A percentile compares a stretch with the other conserved stretches of the same genome.
These are phyloP conservation scores for Cephus rjabovi DNA, from an alignment of 2,888 invertebrate genomes.

Conservation along the genomic window DNA sequence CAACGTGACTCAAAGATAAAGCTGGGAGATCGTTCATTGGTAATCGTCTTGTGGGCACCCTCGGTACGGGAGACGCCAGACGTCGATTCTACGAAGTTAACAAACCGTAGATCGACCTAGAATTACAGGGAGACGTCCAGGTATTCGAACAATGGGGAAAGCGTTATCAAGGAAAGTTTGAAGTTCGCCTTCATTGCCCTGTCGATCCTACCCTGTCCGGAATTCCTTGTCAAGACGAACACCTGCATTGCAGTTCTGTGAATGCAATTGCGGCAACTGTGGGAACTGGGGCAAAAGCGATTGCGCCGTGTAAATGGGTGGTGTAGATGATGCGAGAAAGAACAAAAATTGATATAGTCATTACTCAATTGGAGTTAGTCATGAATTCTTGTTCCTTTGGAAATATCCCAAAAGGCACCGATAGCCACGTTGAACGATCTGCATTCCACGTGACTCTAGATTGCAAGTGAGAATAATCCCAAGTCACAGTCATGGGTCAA, in stretches of 20 bases:
- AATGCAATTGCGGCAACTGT: constrained; percentile 6
- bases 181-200: neutral
- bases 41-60: neutral
- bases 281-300: constrained; percentile 11
- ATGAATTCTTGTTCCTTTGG: neutral
- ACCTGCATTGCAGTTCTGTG: neutral
- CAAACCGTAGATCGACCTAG: neutral
- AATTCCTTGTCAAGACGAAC: neutral
- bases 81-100: neutral
- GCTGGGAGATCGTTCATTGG: neutral
- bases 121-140: neutral
- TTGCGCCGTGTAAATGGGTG: neutral
- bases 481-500: neutral
- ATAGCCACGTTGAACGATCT: neutral
- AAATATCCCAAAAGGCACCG: neutral
- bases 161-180: neutral
- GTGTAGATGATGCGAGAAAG: neutral
- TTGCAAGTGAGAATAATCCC: neutral
- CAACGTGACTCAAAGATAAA: neutral
- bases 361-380: neutral
- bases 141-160: neutral
- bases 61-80: neutral
- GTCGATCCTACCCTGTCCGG: neutral
- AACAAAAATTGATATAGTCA: neutral
- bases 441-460: neutral